Evolutionary conservation across 2,888 invertebrate species (phyloP).

Genomic region (Arge pagana): DNA sequence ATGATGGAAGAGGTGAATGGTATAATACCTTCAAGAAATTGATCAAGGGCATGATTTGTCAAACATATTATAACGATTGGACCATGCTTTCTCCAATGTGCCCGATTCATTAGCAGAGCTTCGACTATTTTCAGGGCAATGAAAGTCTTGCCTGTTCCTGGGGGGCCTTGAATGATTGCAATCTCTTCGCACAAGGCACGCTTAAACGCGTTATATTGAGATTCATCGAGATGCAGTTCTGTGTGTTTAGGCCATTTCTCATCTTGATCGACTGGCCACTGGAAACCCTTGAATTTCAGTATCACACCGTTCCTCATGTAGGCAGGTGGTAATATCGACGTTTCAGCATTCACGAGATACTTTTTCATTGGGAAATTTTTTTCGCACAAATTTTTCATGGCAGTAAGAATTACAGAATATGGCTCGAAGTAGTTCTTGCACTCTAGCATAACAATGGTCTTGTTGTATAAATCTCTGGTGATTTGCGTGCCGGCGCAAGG

Average conservation of each 20-base stretch:
- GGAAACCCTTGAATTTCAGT: constrained; percentile 3
- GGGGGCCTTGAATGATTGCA: constrained; percentile 83
- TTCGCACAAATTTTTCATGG: constrained; percentile 65
- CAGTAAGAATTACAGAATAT: constrained; percentile 74
- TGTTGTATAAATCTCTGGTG: constrained; percentile 7
- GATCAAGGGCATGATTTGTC: constrained; percentile 87
- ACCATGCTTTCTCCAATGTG: constrained; percentile 56
- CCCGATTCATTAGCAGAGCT: constrained; percentile 66
- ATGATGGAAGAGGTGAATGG: constrained; percentile 65
- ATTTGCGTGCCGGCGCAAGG: constrained; percentile 11
- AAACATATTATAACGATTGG: constrained; percentile 80
- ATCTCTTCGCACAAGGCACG: constrained; percentile 74
- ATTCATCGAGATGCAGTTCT: constrained; percentile 64
- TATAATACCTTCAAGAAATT: constrained; percentile 76
- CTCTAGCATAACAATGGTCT: constrained; percentile 67
- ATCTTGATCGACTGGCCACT: constrained; percentile 27
- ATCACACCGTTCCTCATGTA: background rate
- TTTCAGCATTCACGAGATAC: constrained; percentile 65
- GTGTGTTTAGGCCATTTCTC: constrained; percentile 59
- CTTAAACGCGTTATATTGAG: constrained; percentile 71
- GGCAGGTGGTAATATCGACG: background rate
- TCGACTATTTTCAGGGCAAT: constrained; percentile 77
- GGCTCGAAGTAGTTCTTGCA: constrained; percentile 82
- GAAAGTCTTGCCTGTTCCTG: constrained; percentile 86
- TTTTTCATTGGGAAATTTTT: constrained; percentile 69